Evolutionary conservation across 1,140 invertebrate species (phyloP).

Genomic region (Macrostomum lignano): DNA sequence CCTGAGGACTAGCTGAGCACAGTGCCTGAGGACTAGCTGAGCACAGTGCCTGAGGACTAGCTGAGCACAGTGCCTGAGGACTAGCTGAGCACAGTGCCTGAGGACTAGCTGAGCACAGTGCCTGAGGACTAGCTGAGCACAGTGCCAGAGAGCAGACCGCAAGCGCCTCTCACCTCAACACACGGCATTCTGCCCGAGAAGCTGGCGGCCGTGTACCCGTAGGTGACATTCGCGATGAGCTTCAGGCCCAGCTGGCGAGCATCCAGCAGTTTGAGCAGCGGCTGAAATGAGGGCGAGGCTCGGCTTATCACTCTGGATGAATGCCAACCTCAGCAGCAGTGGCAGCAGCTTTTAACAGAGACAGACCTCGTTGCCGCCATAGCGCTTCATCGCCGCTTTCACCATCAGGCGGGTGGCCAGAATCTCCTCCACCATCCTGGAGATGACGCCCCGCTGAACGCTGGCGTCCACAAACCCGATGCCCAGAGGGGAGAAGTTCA

Average conservation of each 20-base stretch:
- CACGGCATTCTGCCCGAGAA: constrained; percentile 93
- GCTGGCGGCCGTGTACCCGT: constrained; percentile 86
- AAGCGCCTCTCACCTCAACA: constrained; percentile 54
- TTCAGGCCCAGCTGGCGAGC: constrained; percentile 75
- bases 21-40: no score
- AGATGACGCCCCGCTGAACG: constrained; percentile 7
- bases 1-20: no score
- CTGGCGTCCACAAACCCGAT: no score
- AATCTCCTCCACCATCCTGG: constrained; percentile 61
- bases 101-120: no score
- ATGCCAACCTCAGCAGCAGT: no score
- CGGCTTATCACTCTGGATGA: neutral
- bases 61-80: no score
- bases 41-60: no score
- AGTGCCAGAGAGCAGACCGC: no score
- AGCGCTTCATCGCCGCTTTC: constrained; percentile 31
- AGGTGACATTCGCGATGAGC: constrained; percentile 89
- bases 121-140: no score
- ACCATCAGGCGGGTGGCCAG: constrained; percentile 65
- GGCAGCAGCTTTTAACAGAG: no score
- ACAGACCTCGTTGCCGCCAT: constrained; percentile 37
- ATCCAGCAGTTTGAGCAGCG: constrained; percentile 51
- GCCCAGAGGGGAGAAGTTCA: no score
- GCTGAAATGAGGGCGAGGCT: constrained; percentile 17
- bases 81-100: no score